Evolutionary conservation across 1,140 invertebrate species (phyloP), one percentile per base, ranked within the genome.

Genomic region (Lethrus apterus): DNA sequence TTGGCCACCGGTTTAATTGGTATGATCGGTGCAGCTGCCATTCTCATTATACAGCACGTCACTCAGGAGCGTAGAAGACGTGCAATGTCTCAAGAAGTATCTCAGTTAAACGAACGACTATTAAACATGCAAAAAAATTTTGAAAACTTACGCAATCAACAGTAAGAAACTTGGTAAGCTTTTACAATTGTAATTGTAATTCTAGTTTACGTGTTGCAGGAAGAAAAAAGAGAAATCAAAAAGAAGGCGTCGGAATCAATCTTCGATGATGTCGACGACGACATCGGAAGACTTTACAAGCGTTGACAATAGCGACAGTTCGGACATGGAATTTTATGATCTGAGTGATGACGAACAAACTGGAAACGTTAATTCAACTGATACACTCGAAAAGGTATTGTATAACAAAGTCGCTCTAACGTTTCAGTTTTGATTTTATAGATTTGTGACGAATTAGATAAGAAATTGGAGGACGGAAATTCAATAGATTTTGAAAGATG

Each of bases 1-100:
- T 38, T 72, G 24, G 74, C 74, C 8, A 74, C 73, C 9, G 77
- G 77, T 34, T 71, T 80, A 17, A 70, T 81, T 14, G 78, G 79
- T 14, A 63, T 81, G 2, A 68, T 81, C 24, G 73, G 78, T 36
- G 78, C 75, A 11, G 79, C 78, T 45, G 72, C 75, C 26, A 67
- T 80, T 38, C 75, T 78, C 51, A 69, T 83, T 33, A 76, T 77
- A 44, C 74, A 80, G 46, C 78, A 75, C 58, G 66, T 78, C n/a
- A 68, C 75, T 41, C 74, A 75, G 32, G 71, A 78, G 50, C 71
- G 74, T 54, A 57, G 74, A 40, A 67, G 76, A 51, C 64, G 68
- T 13, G 67, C 69, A 51, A 66, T 62, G 57, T 52, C 56, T 15
- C 61, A 67, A 51, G 74, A 79, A 59, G 64, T 79, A 9, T 70